A percentile compares a stretch with the other conserved stretches of the same genome.
Evolutionary conservation across 2,888 invertebrate genomes (phyloP).

Genomic region (Lasioglossum marginatum): DNA sequence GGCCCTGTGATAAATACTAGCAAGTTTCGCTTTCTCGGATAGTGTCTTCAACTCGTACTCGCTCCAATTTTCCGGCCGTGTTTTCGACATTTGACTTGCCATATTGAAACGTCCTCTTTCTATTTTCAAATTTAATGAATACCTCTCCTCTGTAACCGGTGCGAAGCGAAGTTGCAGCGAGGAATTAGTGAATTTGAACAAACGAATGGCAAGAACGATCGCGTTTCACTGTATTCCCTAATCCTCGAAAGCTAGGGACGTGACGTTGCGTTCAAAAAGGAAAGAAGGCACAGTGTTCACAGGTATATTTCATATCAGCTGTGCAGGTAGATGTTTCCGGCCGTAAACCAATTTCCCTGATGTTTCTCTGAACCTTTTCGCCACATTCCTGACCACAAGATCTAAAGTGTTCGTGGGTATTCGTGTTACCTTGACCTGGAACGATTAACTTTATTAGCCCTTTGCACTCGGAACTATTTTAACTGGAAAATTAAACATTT

Average conservation of each 20-base stretch:
- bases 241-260: not conserved
- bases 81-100: not conserved
- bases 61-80: slow-evolving; percentile 23
- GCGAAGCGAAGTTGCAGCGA: slow-evolving; percentile 8
- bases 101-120: not conserved
- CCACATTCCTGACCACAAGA: slow-evolving; percentile 47
- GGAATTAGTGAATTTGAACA: not conserved
- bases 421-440: not conserved
- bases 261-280: not conserved
- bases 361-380: slow-evolving; percentile 50
- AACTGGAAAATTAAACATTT: too few relatives aligned
- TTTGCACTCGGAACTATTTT: too few relatives aligned
- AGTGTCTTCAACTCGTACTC: slow-evolving; percentile 66
- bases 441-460: not conserved
- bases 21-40: slow-evolving; percentile 71
- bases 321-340: slow-evolving; percentile 30
- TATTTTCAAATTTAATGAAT: not conserved
- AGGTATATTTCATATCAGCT: slow-evolving; percentile 3
- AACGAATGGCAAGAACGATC: slow-evolving; percentile 12
- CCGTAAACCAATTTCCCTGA: slow-evolving; percentile 37
- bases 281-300: not conserved
- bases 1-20: slow-evolving; percentile 73
- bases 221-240: slow-evolving; percentile 16
- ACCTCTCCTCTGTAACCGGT: not conserved
- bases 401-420: not conserved